Percentiles rank a stretch among this genome's conserved stretches.
These are phyloP conservation scores for Planococcus citri DNA, from an alignment of 1,140 invertebrate genomes.

Conservation along the genomic window DNA sequence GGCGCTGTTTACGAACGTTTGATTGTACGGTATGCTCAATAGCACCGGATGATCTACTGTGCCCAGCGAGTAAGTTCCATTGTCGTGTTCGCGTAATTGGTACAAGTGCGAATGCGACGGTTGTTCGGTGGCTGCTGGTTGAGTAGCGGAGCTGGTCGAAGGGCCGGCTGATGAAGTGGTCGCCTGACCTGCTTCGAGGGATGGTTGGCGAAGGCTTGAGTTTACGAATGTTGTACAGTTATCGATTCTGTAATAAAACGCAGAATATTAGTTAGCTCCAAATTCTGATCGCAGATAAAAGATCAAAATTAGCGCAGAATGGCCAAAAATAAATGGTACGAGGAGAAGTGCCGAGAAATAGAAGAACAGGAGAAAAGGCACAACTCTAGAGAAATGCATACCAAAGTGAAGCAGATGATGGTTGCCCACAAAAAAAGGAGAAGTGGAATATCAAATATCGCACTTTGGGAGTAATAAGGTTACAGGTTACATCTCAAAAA, in stretches of 20 bases:
- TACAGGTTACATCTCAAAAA: no score
- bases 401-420: no score
- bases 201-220: background rate
- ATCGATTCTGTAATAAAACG: constrained; percentile 17
- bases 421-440: no score
- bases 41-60: background rate
- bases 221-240: constrained; percentile 11
- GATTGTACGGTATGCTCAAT: constrained; percentile 1
- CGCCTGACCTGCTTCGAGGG: background rate
- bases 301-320: constrained; percentile 13
- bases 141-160: background rate
- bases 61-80: background rate
- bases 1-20: background rate
- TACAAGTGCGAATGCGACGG: background rate
- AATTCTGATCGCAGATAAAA: constrained; percentile 17
- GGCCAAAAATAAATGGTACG: no score
- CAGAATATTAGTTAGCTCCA: background rate
- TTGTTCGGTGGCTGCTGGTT: background rate
- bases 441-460: no score
- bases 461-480: no score
- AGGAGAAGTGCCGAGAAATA: constrained; percentile 13
- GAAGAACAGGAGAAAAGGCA: no score
- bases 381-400: no score
- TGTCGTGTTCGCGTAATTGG: constrained; percentile 12
- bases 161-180: background rate